Evolutionary conservation across 2,797 vertebrate species (phyloP), one percentile per base, ranked within the genome.

Genomic region (Varecia variegata): DNA sequence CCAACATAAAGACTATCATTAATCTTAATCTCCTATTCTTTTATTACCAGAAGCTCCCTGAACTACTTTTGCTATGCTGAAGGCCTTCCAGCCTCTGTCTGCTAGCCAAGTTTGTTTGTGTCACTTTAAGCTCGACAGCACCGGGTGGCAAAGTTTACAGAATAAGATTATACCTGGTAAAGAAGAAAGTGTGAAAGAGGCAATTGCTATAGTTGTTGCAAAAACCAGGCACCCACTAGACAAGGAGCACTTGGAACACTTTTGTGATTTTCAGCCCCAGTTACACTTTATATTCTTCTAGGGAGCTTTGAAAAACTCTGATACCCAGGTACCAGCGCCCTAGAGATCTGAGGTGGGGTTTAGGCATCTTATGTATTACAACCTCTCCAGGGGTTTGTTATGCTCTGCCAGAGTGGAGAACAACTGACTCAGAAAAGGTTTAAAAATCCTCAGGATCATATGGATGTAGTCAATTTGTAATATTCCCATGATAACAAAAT

Each of bases 301-400:
- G 13, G 25, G 38, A 58, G 11, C 25, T 93, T 52, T 47, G 40
- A 45, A 62, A 68, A 87, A 32, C 52, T 88, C 14, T 43, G 20
- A 81, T 18, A 47, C 30, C 25, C 12, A 47, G 58, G 0, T 0
- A 5, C 11, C 2, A 9, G 17, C 10, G 0, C 4, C 23, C 20
- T 7, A 91, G 68, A 82, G 50, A 58, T 47, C 23, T 70, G 52
- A 93, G 4, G 4, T 32, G 21, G 43, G 35, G 2, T 17, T 40
- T 11, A 40, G 58, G 20, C 18, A 60, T 40, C 7, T 60, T 23
- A 15, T 3, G 4, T 12, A 60, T 74, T 92, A 27, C n/a, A 67
- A 79, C 14, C 10, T 80, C 25, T 95, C 20, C 11, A 47, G 90
- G 35, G 5, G 6, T 20, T 58, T 68, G 1, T 35, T 65, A 50